Evolutionary conservation across 2,888 invertebrate genomes (phyloP), one percentile per base, ranked within the genome.

Genomic region (Seira sanloemensis): DNA sequence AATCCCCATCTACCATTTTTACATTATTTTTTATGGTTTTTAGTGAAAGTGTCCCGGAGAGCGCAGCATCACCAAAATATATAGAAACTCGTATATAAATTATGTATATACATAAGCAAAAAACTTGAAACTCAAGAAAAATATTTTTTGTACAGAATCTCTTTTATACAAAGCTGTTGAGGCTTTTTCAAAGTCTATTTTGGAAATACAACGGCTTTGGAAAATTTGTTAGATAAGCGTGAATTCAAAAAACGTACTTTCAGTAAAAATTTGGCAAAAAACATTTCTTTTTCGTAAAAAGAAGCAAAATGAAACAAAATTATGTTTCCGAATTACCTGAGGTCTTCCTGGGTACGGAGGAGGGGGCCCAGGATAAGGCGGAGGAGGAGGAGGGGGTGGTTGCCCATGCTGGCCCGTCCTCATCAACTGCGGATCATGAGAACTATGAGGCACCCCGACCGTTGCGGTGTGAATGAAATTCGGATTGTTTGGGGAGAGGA

Each of bases 341-440:
- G 88, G 88, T 68, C 89, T 85, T 88, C 94, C 94, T 25, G 94
- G 94, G 90, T 94, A 94, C 0, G 94, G 93, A n/a, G 94, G 94
- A 18, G 95, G 94, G 4, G 94, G 94, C 69, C 94, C 94, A 23
- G 94, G 94, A 91, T 94, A 93, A 80, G 95, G 94, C 26, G 94
- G 93, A 90, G 94, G 94, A 69, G 94, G 94, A 26, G 94, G 93
- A 90, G 94, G 94, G 69, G 94, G 94, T 90, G 87, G 78, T 89
- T 91, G 91, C 90, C 93, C 93, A 80, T 92, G 92, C 88, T 93
- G 91, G 92, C 93, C 92, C 88, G 93, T 93, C 58, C 84, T 50
- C 19, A 84, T 9, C 66, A 89, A 88, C 50, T 84, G 84, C n/a
- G 50, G 69, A 66, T 89, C 90, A 67, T 72, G 78, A 72, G 72